Conservation (phyloP, 1,140 invertebrate species). For the Glossosoma conforme region DNA sequence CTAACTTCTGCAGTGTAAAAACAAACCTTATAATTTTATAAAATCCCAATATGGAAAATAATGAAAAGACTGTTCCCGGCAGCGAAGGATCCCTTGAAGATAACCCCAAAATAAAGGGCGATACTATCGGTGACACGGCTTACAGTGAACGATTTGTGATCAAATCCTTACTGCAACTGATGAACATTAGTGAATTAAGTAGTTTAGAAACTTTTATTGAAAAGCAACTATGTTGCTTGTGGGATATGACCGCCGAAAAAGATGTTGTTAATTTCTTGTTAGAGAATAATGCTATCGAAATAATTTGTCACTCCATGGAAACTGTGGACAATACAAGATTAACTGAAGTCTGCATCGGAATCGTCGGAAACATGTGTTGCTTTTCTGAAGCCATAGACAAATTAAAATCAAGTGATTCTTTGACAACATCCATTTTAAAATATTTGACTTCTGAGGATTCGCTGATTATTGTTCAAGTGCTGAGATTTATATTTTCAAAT, state of each 20-base stretch:
- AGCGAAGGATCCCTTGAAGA: not conserved
- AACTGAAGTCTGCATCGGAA: conserved; percentile 67
- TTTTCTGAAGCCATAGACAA: conserved; percentile 44
- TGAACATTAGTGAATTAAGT: conserved; percentile 43
- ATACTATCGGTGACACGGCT: conserved; percentile 68
- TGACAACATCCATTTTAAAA: conserved; percentile 50
- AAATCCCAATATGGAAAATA: too few relatives aligned
- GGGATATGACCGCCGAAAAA: conserved; percentile 72
- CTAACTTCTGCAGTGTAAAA: too few relatives aligned
- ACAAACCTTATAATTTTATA: too few relatives aligned
- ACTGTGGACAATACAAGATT: conserved; percentile 50
- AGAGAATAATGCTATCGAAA: conserved; percentile 57
- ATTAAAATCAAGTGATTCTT: conserved; percentile 40
- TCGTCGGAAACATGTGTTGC: conserved; percentile 68
- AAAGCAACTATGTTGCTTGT: conserved; percentile 65
- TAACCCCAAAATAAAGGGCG: conserved; percentile 42
- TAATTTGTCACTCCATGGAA: conserved; percentile 48
- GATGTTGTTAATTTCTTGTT: conserved; percentile 65
- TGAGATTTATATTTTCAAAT: conserved; percentile 57
- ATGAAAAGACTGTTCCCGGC: too few relatives aligned
- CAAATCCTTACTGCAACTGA: conserved; percentile 56
- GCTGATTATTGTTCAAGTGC: conserved; percentile 59
- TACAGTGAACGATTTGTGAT: conserved; percentile 71
- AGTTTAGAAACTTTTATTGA: conserved; percentile 54
- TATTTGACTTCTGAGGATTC: conserved; percentile 56